A percentile compares a stretch with the other conserved stretches of the same genome.
phyloP scores from a whole-genome alignment of 2,797 vertebrate genomes.

The Pristis pectinata region DNA sequence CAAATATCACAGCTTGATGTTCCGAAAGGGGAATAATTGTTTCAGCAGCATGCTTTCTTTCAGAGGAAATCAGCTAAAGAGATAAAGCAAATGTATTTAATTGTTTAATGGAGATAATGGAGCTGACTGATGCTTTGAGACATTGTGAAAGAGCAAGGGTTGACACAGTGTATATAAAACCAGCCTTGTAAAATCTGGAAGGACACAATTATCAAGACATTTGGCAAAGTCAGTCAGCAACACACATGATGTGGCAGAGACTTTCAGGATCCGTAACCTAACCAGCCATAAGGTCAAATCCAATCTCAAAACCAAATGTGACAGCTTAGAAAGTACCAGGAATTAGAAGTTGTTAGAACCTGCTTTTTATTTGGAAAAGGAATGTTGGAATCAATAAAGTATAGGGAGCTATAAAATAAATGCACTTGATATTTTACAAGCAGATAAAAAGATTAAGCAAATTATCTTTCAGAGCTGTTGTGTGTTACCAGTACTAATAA shows the following conservation, averaged over 20 bases:
- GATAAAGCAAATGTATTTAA: slow-evolving; percentile 9
- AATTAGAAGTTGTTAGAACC: background rate
- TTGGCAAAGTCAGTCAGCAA: background rate
- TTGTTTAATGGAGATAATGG: background rate
- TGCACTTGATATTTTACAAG: slow-evolving; percentile 27
- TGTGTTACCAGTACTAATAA: background rate
- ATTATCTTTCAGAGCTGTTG: background rate
- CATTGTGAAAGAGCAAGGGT: background rate
- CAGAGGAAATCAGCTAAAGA: background rate
- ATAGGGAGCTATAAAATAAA: slow-evolving; percentile 19
- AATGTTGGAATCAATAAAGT: slow-evolving; percentile 30
- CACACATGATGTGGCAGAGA: background rate
- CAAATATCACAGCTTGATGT: background rate
- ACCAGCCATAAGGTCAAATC: background rate
- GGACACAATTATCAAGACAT: background rate
- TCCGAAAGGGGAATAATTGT: background rate
- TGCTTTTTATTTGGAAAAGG: background rate
- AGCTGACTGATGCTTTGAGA: background rate
- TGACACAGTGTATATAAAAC: background rate
- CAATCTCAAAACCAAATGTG: background rate
- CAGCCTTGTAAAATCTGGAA: background rate
- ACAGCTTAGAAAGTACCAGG: slow-evolving; percentile 20
- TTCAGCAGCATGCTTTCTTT: background rate
- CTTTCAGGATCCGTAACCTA: background rate
- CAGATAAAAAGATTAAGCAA: slow-evolving; percentile 37